Evolutionary conservation across 2,888 invertebrate species (phyloP), one percentile per base, ranked within the genome.

Genomic region (Synanthedon myopaeformis): DNA sequence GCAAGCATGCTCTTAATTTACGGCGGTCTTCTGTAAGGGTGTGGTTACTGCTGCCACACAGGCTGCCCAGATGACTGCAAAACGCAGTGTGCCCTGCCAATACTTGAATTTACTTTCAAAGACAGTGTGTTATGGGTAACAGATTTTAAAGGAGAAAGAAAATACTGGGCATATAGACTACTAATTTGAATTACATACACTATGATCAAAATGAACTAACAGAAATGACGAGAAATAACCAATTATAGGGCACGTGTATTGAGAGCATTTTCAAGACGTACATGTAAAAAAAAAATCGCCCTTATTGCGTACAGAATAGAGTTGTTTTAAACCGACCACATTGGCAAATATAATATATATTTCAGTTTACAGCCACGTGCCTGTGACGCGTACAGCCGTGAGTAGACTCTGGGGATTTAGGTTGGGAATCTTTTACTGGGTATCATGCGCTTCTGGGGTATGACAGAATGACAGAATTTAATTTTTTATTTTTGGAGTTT

Each of bases 401-500:
- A 49, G 51, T 49, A 59, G 54, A 58, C 35, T 35, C 42, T 11
- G 59, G 59, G 59, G 60, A 61, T 51, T 35, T 54, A 52, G 56
- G 48, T 11, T 52, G 59, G 61, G 67, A 61, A 61, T 61, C 58
- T 60, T 63, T 62, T 58, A 54, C 51, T 52, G 53, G 53, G 58
- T 45, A 45, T 28, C 42, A 13, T 45, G 42, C 13, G 42, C 42
- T n/a, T 0, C 23, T 23, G 23, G 23, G 5, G 5, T 23, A 23
- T 5, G 5, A 23, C 23, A 23, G 23, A 23, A 23, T 23, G 23
- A n/a, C n/a, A n/a, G n/a, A n/a, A n/a, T n/a, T n/a, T n/a, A n/a
- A n/a, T n/a, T n/a, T n/a, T n/a, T n/a, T n/a, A n/a, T n/a, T n/a
- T n/a, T n/a, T n/a, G n/a, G n/a, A n/a, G n/a, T n/a, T n/a, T n/a